Percentiles rank a stretch among this genome's conserved stretches.
These are phyloP conservation scores for Halesus radiatus DNA, from an alignment of 1,140 invertebrate genomes.

Conservation along the genomic window DNA sequence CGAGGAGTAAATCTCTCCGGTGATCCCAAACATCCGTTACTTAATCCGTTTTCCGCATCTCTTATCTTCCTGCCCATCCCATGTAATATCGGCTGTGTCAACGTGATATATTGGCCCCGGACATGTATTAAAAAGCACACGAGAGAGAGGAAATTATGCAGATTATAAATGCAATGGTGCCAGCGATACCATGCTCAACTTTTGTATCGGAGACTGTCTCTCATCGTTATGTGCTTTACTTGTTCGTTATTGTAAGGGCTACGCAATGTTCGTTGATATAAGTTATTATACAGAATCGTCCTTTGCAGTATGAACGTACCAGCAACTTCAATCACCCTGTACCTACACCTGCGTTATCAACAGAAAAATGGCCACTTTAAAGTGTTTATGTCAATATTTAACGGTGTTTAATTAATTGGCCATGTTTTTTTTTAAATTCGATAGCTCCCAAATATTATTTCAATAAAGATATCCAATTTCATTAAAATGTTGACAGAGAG, in stretches of 20 bases:
- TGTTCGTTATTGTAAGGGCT: neutral
- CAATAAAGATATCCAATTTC: too few relatives aligned
- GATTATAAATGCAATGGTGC: slow-evolving; percentile 53
- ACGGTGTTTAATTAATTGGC: too few relatives aligned
- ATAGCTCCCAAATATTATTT: too few relatives aligned
- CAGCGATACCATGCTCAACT: slow-evolving; percentile 10
- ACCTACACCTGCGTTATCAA: too few relatives aligned
- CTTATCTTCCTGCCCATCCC: slow-evolving; percentile 54
- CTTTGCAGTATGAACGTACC: too few relatives aligned
- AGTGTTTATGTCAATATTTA: too few relatives aligned
- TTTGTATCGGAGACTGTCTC: neutral
- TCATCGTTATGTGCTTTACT: slow-evolving; percentile 3
- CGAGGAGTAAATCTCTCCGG: slow-evolving; percentile 49
- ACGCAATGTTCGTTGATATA: neutral
- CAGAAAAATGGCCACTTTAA: too few relatives aligned
- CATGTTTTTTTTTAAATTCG: too few relatives aligned
- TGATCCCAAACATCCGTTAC: slow-evolving; percentile 56
- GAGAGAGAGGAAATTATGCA: slow-evolving; percentile 51
- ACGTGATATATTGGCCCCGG: slow-evolving; percentile 55
- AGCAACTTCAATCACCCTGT: too few relatives aligned
- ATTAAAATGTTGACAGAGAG: too few relatives aligned
- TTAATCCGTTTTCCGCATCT: slow-evolving; percentile 57
- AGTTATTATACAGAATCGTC: too few relatives aligned
- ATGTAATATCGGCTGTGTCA: slow-evolving; percentile 57
- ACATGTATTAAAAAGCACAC: slow-evolving; percentile 45